Conservation (phyloP, 2,888 invertebrate genomes). For the Polyploca ridens region DNA sequence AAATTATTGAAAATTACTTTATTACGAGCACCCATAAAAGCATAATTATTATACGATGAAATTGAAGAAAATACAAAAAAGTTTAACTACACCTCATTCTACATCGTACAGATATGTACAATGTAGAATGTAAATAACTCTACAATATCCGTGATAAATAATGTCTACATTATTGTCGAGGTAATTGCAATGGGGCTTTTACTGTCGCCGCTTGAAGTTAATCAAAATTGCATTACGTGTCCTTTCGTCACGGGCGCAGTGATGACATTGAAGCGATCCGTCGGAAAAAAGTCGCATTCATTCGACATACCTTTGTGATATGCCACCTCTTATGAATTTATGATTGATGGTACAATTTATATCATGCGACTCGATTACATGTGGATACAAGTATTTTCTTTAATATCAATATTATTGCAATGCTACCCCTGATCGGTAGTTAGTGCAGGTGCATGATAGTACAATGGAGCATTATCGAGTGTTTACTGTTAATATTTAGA, state of each 20-base stretch:
- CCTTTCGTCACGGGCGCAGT: slow-evolving; percentile 66
- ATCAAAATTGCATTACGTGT: slow-evolving; percentile 80
- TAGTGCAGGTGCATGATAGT: slow-evolving; percentile 61
- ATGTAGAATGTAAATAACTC: slow-evolving; percentile 7
- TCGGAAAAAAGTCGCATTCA: slow-evolving; percentile 59
- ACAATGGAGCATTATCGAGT: slow-evolving; percentile 68
- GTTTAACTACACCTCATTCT: not conserved
- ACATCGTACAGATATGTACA: not conserved
- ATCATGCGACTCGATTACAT: slow-evolving; percentile 24
- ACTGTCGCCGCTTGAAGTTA: slow-evolving; percentile 57
- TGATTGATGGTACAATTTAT: slow-evolving; percentile 63
- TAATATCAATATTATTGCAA: slow-evolving; percentile 42
- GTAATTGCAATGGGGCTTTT: slow-evolving; percentile 55
- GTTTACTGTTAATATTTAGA: slow-evolving; percentile 66
- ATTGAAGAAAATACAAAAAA: not conserved
- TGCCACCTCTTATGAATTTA: slow-evolving; percentile 59
- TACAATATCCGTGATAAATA: slow-evolving; percentile 44
- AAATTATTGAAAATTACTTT: not conserved
- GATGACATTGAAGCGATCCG: slow-evolving; percentile 38
- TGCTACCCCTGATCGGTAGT: slow-evolving; percentile 8
- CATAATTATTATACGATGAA: not conserved
- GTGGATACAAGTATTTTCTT: slow-evolving; percentile 20
- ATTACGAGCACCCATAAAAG: not conserved
- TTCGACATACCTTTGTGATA: slow-evolving; percentile 53
- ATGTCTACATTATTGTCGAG: slow-evolving; percentile 66